Conservation (phyloP, 2,797 vertebrate species). For the Cuculus canorus region DNA sequence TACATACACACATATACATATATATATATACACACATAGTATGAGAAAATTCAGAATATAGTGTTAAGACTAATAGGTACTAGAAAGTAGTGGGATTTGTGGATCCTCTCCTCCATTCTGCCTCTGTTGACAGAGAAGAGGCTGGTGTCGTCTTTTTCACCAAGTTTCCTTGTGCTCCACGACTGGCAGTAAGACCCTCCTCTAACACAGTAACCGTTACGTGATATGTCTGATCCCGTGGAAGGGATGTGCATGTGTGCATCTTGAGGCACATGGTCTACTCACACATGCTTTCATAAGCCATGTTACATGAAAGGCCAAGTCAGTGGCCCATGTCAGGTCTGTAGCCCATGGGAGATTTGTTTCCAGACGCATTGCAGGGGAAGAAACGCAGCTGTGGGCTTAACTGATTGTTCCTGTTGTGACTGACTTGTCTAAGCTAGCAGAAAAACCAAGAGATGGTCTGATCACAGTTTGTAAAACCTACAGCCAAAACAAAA, state of each 20-base stretch:
- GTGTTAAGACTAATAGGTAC: not conserved
- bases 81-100: not conserved
- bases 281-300: not conserved
- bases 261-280: not conserved
- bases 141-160: not conserved
- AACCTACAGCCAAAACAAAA: not conserved
- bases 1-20: not conserved
- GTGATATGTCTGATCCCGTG: not conserved
- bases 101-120: not conserved
- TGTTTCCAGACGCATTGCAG: not conserved
- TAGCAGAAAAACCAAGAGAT: not conserved
- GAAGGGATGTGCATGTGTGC: not conserved
- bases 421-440: not conserved
- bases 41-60: not conserved
- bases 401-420: not conserved
- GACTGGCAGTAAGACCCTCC: not conserved
- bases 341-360: not conserved
- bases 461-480: not conserved
- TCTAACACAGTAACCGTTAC: not conserved
- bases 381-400: not conserved
- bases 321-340: not conserved
- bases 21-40: not conserved
- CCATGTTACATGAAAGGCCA: not conserved
- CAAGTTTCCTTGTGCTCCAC: not conserved
- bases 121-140: not conserved